Evolutionary conservation across 1,140 invertebrate species (phyloP), one percentile per base, ranked within the genome.

Genomic region (Monomorium pharaonis): DNA sequence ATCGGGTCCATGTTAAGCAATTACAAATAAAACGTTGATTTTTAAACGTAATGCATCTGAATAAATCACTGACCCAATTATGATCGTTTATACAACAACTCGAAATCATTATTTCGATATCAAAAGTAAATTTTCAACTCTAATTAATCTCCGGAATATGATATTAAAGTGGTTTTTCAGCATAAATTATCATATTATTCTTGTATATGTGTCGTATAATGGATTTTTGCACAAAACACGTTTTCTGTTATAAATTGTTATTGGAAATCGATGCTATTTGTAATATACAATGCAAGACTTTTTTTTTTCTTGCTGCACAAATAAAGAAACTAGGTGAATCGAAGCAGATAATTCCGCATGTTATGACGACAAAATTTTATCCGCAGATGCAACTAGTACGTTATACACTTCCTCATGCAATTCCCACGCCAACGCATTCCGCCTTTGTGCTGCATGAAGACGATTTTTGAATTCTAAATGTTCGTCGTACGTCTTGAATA

Each of bases 331-430:
- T 37, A 18, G 16, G 3, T 44, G 21, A 30, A 76, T 9, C 16
- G 16, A 58, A 47, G 33, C 12, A 14, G 7, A 14, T 37, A 75
- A 75, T 75, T 75, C n/a, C 3, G 42, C 21, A 10, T 42, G 21
- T 76, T 58, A 58, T 27, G 21, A 18, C 24, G 14, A 37, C 60
- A 76, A 76, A 33, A 76, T 76, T 60, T 60, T 24, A 44, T 30
- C 51, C 54, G 21, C 54, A 60, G 37, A 76, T 24, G 54, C 74
- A 6, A 76, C 16, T 76, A 16, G 54, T 33, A 44, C 33, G 51
- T 60, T 76, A 76, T 76, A 42, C 33, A 76, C n/a, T 27, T 24
- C 5, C 54, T 76, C 44, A 44, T 76, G 54, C 74, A 60, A 58
- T 60, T 56, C n/a, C 51, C 9, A 58, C 33, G 33, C 16, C 24